phyloP scores from a whole-genome alignment of 2,797 vertebrate genomes.

The Ctenosaura bakeri region DNA sequence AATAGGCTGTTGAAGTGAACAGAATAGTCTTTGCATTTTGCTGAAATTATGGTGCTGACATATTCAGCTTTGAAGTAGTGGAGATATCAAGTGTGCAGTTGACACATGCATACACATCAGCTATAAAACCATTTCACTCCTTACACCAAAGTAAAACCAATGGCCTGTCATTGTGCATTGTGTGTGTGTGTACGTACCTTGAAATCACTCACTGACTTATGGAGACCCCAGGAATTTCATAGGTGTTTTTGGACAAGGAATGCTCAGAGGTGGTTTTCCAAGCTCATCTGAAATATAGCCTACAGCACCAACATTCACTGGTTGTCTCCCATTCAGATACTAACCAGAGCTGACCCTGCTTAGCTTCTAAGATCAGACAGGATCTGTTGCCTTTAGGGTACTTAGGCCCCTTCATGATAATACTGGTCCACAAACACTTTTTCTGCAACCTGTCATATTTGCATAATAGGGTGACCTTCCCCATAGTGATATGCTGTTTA shows the following conservation, averaged over 20 bases:
- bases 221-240: too few species aligned
- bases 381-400: too few species aligned
- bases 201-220: neutral
- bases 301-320: too few species aligned
- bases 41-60: neutral
- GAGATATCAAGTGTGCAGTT: neutral
- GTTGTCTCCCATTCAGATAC: too few species aligned
- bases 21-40: neutral
- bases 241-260: neutral
- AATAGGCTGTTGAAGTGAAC: slow-evolving; percentile 6
- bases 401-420: neutral
- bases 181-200: too few species aligned
- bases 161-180: neutral
- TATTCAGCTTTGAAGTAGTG: neutral
- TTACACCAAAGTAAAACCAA: neutral
- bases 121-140: neutral
- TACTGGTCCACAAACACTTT: neutral
- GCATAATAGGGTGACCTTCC: neutral
- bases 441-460: neutral
- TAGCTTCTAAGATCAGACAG: too few species aligned
- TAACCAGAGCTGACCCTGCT: too few species aligned
- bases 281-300: too few species aligned
- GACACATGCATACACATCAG: too few species aligned
- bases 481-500: too few species aligned
- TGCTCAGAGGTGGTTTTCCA: too few species aligned